Base-by-base conservation (phyloP, 2,888 invertebrate species). In the Octonoba sinensis region DNA sequence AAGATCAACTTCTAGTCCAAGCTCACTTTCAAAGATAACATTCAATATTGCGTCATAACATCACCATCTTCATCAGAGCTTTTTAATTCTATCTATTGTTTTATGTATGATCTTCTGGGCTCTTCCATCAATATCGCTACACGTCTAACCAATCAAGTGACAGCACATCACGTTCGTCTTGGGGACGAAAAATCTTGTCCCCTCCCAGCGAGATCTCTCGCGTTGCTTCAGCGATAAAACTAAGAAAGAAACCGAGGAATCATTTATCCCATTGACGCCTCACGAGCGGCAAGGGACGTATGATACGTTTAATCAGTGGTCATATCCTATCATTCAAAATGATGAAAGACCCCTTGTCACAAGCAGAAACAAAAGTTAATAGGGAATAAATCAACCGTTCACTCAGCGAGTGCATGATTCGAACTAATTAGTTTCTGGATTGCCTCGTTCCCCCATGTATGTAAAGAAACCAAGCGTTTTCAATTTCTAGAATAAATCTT, bases 271-370 rank as follows among this genome's bases (percentile, higher is more conserved):
- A 51, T 51, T 78, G 71, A 66, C 71, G 72, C 65, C 65, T 72
- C 57, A 51, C 60, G 57, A 78, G 71, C 71, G 59, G n/a, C 66
- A 59, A 15, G 54, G 78, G 59, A 57, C 72, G 51, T 77, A 47
- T 77, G 70, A 77, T 77, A 77, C 77, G 65, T 78, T 78, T 78
- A 78, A 78, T 78, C 78, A 72, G 71, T 60, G 71, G 66, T 78
- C 72, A 78, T 65, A 72, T 78, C 78, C 59, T 59, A 78, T 78
- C 78, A 78, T 72, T 78, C 72, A 66, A 65, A 78, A 72, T 78
- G 78, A 78, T 78, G 72, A 78, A 78, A 72, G 72, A 72, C 78
- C 36, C 27, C 36, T 54, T 65, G 59, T 78, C 72, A 65, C 71
- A n/a, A 66, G 46, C 72, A 78, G 78, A 66, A 72, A 72, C 60